Evolutionary conservation across 2,888 invertebrate species (phyloP).

Genomic region (Dolichomitus sp.): DNA sequence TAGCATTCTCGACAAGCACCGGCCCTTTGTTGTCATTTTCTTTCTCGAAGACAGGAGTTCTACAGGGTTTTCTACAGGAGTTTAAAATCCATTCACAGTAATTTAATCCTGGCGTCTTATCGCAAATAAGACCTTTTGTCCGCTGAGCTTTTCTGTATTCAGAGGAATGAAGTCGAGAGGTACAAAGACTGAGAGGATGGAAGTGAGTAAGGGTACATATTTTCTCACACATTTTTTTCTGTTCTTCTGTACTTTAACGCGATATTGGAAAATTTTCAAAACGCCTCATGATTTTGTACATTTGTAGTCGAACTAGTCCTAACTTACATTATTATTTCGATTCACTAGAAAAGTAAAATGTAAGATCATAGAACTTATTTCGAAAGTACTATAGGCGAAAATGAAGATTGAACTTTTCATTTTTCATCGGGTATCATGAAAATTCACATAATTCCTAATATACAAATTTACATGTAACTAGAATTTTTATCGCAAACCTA

Average conservation of each 20-base stretch:
- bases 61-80: constrained; percentile 30
- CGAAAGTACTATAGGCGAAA: too few species aligned
- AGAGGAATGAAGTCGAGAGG: constrained; percentile 58
- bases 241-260: constrained; percentile 9
- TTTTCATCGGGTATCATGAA: too few species aligned
- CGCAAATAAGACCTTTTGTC: constrained; percentile 57
- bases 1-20: neutral
- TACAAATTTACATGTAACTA: too few species aligned
- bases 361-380: too few species aligned
- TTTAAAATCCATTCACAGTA: constrained; percentile 67
- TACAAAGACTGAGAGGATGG: neutral
- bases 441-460: too few species aligned
- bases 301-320: neutral
- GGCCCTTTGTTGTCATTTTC: constrained; percentile 27
- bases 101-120: constrained; percentile 70
- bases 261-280: neutral
- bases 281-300: neutral
- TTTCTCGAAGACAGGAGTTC: constrained; percentile 58
- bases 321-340: neutral
- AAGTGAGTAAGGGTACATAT: constrained; percentile 9
- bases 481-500: too few species aligned
- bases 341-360: too few species aligned
- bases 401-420: too few species aligned
- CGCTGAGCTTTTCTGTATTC: constrained; percentile 66
- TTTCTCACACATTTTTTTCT: constrained; percentile 8